Conservation (phyloP, 2,888 invertebrate species). For the Pedicia rivosa region DNA sequence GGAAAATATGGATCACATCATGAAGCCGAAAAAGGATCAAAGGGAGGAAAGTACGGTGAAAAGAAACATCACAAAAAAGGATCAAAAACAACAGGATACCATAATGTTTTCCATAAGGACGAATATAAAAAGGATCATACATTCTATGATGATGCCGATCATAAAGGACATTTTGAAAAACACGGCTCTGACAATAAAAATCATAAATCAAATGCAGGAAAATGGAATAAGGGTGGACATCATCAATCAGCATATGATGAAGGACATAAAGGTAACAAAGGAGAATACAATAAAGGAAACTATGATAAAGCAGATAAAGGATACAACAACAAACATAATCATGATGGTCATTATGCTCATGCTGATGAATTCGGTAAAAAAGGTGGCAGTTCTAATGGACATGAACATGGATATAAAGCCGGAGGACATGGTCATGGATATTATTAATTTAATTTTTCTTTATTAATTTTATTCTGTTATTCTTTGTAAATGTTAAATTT, state of each 20-base stretch:
- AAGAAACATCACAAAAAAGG: slow-evolving; percentile 67
- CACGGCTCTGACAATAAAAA: slow-evolving; percentile 58
- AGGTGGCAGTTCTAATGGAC: not conserved
- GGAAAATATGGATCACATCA: slow-evolving; percentile 1
- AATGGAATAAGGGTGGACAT: slow-evolving; percentile 60
- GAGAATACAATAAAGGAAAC: slow-evolving; percentile 57
- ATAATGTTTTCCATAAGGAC: slow-evolving; percentile 73
- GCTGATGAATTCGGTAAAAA: slow-evolving; percentile 29
- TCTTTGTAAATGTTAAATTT: too few species aligned
- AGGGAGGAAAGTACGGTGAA: slow-evolving; percentile 45
- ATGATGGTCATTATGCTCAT: slow-evolving; percentile 53
- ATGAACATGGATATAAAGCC: not conserved
- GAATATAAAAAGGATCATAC: slow-evolving; percentile 75
- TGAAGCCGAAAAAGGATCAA: not conserved
- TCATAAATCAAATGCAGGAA: slow-evolving; percentile 47
- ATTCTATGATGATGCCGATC: slow-evolving; percentile 72
- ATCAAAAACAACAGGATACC: slow-evolving; percentile 62
- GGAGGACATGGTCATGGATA: not conserved
- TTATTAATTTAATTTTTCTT: too few species aligned
- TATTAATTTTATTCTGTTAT: too few species aligned
- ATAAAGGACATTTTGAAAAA: slow-evolving; percentile 60
- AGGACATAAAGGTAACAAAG: slow-evolving; percentile 59
- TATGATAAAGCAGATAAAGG: slow-evolving; percentile 60
- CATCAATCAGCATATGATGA: slow-evolving; percentile 57
- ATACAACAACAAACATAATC: slow-evolving; percentile 54